A percentile compares a stretch with the other conserved stretches of the same genome.
Conservation (phyloP, 2,797 vertebrate genomes). For the Cirrhinus molitorella region DNA sequence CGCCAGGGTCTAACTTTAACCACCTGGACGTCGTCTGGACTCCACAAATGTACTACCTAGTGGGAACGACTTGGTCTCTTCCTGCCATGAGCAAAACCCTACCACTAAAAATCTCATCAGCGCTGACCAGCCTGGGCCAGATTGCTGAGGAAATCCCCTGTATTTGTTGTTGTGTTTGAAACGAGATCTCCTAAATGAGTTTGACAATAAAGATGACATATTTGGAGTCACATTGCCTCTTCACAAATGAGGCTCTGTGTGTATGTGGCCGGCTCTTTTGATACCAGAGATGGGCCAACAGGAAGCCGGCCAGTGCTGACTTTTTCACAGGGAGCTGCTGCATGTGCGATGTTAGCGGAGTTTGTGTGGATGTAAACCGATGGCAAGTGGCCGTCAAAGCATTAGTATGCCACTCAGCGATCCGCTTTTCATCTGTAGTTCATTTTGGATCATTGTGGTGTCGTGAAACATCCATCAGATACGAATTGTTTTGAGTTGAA, state of each 20-base stretch:
- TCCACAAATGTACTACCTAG: neutral
- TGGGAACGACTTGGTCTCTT: conserved; percentile 11
- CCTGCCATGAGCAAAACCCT: conserved; percentile 22
- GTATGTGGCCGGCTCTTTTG: conserved; percentile 42
- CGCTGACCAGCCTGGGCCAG: conserved; percentile 11
- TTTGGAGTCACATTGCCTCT: conserved; percentile 74
- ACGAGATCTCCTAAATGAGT: conserved; percentile 74
- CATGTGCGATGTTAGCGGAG: neutral
- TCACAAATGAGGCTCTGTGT: conserved; percentile 71
- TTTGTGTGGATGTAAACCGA: neutral
- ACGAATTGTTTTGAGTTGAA: neutral
- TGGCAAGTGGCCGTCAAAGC: neutral
- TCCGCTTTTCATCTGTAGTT: conserved; percentile 6
- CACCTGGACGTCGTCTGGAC: conserved; percentile 42
- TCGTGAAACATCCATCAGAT: neutral
- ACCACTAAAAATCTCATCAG: neutral
- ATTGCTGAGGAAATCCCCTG: conserved; percentile 47
- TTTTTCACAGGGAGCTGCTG: neutral
- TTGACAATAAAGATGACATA: conserved; percentile 80
- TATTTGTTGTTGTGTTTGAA: conserved; percentile 63
- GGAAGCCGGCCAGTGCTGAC: conserved; percentile 30
- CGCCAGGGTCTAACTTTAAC: conserved; percentile 15
- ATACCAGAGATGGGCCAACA: conserved; percentile 45
- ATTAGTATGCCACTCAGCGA: neutral
- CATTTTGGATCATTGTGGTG: neutral